These are phyloP conservation scores for Tenebrio molitor DNA, from an alignment of 1,140 invertebrate species.

Conservation along the genomic window DNA sequence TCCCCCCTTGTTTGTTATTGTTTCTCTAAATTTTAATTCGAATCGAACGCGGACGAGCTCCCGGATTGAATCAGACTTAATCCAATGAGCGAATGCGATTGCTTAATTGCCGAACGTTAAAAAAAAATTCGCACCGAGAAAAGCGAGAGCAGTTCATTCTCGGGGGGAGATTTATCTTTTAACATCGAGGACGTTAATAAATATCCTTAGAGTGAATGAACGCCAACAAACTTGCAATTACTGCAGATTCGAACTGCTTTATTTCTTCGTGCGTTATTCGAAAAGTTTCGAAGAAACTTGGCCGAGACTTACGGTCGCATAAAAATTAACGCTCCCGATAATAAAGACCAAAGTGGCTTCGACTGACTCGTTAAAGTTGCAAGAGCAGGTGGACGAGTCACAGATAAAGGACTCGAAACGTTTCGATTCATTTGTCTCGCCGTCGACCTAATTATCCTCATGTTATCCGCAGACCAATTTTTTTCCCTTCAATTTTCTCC, in stretches of 20 bases:
- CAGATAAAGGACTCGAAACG: too few relatives aligned
- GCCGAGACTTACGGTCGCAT: conserved; percentile 38
- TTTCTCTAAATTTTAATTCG: conserved; percentile 39
- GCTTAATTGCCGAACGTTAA: conserved; percentile 37
- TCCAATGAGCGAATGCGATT: conserved; percentile 20
- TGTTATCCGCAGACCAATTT: too few relatives aligned
- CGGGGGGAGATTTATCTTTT: conserved; percentile 26
- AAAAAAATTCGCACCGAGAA: conserved; percentile 5
- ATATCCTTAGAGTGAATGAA: conserved; percentile 37
- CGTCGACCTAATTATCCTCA: too few relatives aligned
- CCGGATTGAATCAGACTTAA: conserved; percentile 15
- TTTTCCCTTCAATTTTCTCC: too few relatives aligned
- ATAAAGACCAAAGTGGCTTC: conserved; percentile 16
- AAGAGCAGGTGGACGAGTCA: neutral
- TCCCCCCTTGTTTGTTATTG: conserved; percentile 37
- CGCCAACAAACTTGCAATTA: conserved; percentile 45
- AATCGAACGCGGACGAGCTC: conserved; percentile 7
- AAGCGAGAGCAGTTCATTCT: neutral
- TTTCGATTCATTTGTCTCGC: too few relatives aligned
- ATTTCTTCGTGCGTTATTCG: conserved; percentile 40
- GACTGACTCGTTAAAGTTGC: neutral
- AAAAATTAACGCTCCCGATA: conserved; percentile 42
- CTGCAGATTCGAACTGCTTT: conserved; percentile 38
- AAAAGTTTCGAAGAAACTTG: conserved; percentile 28
- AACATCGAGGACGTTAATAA: conserved; percentile 47